A percentile compares a stretch with the other conserved stretches of the same genome.
phyloP scores from a whole-genome alignment of 2,113 vertebrate genomes.

The Notothenia rossii region DNA sequence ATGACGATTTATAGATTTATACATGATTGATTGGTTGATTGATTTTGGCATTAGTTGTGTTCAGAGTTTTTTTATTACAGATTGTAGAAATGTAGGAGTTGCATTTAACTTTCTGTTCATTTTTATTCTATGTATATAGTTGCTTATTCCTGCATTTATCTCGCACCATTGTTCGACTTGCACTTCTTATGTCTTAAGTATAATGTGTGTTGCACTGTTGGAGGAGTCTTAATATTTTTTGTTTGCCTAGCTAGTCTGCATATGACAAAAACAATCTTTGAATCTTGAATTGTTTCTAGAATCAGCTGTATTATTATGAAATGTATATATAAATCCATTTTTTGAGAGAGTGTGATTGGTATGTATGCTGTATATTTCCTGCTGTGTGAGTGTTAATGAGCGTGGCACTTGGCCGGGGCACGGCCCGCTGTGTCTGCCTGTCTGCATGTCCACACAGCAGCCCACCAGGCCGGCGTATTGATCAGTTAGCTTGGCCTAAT shows the following conservation, averaged over 20 bases:
- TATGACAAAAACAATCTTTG: too few relatives aligned
- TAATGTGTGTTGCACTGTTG: too few relatives aligned
- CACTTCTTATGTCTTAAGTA: too few relatives aligned
- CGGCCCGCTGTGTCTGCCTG: constrained; percentile 63
- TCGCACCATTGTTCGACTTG: too few relatives aligned
- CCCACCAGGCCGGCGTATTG: constrained; percentile 81
- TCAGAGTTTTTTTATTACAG: constrained; percentile 14
- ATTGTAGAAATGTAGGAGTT: not conserved
- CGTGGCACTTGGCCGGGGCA: constrained; percentile 59
- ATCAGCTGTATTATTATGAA: constrained; percentile 1
- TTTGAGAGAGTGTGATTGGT: not conserved
- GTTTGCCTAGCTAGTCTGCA: too few relatives aligned
- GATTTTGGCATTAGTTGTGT: constrained; percentile 17
- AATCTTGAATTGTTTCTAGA: not conserved
- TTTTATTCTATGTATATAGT: too few relatives aligned
- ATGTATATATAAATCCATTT: not conserved
- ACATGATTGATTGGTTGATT: constrained; percentile 33
- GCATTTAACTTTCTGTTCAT: too few relatives aligned
- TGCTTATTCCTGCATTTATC: too few relatives aligned
- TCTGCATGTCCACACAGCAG: constrained; percentile 74
- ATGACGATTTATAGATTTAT: constrained; percentile 20
- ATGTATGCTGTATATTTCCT: not conserved
- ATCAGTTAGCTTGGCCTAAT: constrained; percentile 85
- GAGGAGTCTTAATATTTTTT: too few relatives aligned
- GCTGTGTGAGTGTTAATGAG: constrained; percentile 47